A percentile compares a stretch with the other conserved stretches of the same genome.
phyloP scores from a whole-genome alignment of 2,797 vertebrate species.

The Phataginus tricuspis region DNA sequence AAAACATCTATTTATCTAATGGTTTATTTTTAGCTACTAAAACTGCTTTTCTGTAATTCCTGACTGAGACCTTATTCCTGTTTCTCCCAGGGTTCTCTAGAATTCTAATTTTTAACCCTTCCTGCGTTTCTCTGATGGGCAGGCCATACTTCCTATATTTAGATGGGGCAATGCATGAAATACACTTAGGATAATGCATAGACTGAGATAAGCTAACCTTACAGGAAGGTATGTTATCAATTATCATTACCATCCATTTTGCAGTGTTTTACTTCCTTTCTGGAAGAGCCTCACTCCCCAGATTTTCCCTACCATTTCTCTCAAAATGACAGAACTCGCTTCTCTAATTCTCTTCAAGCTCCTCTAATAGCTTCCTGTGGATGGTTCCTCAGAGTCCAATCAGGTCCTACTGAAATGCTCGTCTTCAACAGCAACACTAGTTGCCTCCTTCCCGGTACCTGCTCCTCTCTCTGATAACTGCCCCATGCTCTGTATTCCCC shows the following conservation, averaged over 20 bases:
- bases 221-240: neutral
- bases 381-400: neutral
- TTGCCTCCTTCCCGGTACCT: neutral
- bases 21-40: neutral
- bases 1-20: neutral
- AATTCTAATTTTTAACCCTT: neutral
- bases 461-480: neutral
- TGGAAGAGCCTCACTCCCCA: neutral
- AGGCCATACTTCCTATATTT: neutral
- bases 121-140: neutral
- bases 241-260: neutral
- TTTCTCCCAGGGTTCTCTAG: slow-evolving; percentile 33
- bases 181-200: neutral
- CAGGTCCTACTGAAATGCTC: neutral
- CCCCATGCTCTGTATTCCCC: neutral
- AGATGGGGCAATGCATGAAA: neutral
- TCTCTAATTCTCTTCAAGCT: too few species aligned
- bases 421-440: neutral
- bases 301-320: neutral
- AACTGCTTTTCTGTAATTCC: slow-evolving; percentile 34
- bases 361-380: neutral
- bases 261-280: neutral
- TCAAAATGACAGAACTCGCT: neutral
- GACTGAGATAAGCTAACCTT: neutral
- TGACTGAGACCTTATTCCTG: neutral